Base-by-base conservation (phyloP, 2,113 vertebrate species). In the Papio anubis region DNA sequence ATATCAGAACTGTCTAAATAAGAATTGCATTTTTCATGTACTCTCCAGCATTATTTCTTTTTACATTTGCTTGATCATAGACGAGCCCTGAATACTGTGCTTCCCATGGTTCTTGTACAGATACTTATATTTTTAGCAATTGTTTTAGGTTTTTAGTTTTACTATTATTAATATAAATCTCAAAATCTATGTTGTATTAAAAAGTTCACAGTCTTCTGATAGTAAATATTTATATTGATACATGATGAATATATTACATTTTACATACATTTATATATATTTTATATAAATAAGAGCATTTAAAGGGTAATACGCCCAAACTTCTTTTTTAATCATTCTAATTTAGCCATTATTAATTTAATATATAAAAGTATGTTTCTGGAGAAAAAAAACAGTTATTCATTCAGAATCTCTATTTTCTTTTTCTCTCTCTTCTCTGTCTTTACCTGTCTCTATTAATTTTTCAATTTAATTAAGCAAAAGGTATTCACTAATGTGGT, bases 311-410 rank as follows among this genome's bases (percentile, higher is more conserved):
- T 79, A 72, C 38, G 4, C 0, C 6, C 7, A 59, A 40, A 16
- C 18, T 50, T 90, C 20, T 55, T 92, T 57, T 81, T 5, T 11
- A 30, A 59, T 93, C 38, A 73, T 68, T 40, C n/a, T 75, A 64
- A 81, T 59, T 75, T 45, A 73, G 61, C 93, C 20, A 89, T 70
- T 86, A 92, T 45, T 66, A 88, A 87, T 72, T 83, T 90, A 91
- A 50, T 40, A 61, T 12, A 3, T 32, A 76, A 21, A 21, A 92
- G 7, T 88, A 35, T 38, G 8, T 35, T 83, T 91, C 10, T 59
- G 35, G 5, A 66, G 3, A 64, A 32, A 32, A 32, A 35, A 68
- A 87, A 82, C 3, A 18, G 3, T 27, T 82, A 66, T 68, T 50
- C 5, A 32, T 14, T 92, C 16, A 83, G 8, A 48, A 57, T 68